Evolutionary conservation across 2,113 vertebrate genomes (phyloP).

Genomic region (Aptenodytes patagonicus): DNA sequence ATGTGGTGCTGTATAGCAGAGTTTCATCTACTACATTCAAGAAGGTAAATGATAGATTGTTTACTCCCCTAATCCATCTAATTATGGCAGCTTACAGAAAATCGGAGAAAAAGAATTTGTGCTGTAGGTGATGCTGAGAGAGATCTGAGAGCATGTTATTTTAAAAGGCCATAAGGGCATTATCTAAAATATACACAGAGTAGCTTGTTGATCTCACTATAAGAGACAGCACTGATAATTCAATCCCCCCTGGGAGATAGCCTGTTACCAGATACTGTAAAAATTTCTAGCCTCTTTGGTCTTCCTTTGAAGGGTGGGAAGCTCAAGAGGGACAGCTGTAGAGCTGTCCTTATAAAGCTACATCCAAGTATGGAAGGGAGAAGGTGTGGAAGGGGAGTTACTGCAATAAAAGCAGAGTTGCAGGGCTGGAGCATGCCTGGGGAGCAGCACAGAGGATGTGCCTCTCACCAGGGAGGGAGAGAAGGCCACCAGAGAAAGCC

Average conservation of each 20-base stretch:
- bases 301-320: not conserved
- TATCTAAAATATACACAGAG: not conserved
- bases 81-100: constrained; percentile 40
- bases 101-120: constrained; percentile 15
- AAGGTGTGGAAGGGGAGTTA: not conserved
- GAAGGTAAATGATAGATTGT: constrained; percentile 21
- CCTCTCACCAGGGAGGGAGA: not conserved
- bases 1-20: constrained; percentile 13
- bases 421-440: not conserved
- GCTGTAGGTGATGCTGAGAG: not conserved
- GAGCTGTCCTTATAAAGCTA: not conserved
- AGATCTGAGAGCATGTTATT: not conserved
- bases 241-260: not conserved
- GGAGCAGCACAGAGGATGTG: not conserved
- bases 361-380: not conserved
- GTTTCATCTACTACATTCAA: constrained; percentile 42
- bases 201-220: not conserved
- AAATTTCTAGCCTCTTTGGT: not conserved
- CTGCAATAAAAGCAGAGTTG: not conserved
- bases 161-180: constrained; percentile 8
- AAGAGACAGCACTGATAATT: constrained; percentile 21
- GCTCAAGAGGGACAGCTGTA: not conserved
- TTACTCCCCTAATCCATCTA: constrained; percentile 52
- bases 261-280: not conserved
- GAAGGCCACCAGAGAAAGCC: not conserved